Evolutionary conservation across 2,888 invertebrate species (phyloP), one percentile per base, ranked within the genome.

Genomic region (Drosophila mayaguana): DNA sequence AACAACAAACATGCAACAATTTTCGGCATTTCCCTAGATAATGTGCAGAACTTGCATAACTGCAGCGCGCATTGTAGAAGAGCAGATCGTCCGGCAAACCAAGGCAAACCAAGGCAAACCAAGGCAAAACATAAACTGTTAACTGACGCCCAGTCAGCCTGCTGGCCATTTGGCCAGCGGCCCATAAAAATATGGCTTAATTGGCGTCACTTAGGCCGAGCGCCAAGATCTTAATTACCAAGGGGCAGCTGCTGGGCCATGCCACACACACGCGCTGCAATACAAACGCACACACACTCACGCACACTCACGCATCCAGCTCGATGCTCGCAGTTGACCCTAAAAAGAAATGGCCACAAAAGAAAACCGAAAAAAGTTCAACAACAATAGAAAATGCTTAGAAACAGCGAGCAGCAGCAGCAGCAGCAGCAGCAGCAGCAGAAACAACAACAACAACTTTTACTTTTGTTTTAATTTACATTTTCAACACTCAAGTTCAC

Each of bases 401-500:
- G 77, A 72, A 76, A 76, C 77, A 72, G 46, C 72, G 62, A 60
- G 60, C 61, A 54, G 20, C 34, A 32, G 6, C 50, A 50, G 3
- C 18, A 48, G n/a, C 48, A 48, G 18, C 48, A 36, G 63, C 78
- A 81, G 69, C 72, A 83, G 72, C 82, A 80, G n/a, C n/a, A n/a
- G n/a, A n/a, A n/a, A 80, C 87, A 53, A 25, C 54, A 55, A 55
- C 55, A 56, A 56, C 43, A 56, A 56, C 56, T 89, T 89, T 89
- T 89, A 89, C 89, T 89, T 89, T 89, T 89, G 72, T 78, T 86
- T 78, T 68, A 74, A 67, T 81, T 85, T 63, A 51, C 66, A 69
- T 81, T 83, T 87, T 80, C 83, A 80, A 88, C 82, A 86, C 77
- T 79, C 88, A 87, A 89, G 89, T 89, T 50, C 64, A 57, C 53